Base-by-base conservation (phyloP, 2,113 vertebrate genomes). In the Eublepharis macularius region DNA sequence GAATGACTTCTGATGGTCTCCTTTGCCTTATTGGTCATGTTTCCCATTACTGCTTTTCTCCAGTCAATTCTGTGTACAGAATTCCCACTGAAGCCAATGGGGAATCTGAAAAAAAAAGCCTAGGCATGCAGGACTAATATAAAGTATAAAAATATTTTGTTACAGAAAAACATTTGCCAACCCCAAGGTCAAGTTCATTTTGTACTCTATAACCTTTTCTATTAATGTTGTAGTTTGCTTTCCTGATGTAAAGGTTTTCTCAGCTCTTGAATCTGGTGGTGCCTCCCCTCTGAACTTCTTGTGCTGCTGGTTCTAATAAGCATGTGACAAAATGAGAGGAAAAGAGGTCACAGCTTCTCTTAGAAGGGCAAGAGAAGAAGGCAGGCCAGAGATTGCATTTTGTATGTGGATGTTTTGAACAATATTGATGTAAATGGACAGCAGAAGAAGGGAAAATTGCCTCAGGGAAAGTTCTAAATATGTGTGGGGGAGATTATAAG, bases 301-400 rank as follows among this genome's bases (percentile, higher is more conserved):
- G 72, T 81, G 41, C 90, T 90, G 51, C 88, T 93, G 63, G 78
- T 84, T 91, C 83, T 90, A 92, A 80, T 93, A 90, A 91, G 89
- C 87, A 74, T 82, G 78, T 84, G 82, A 76, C 87, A 90, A 92
- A 86, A 54, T 89, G 81, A 76, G 32, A 88, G 73, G 80, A 86
- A 91, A 87, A 49, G 78, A 90, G 89, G 86, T 92, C 85, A 92
- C 4, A 24, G 2, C 45, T 79, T 41, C n/a, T 89, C 36, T 87
- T 66, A 68, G 69, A 88, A 85, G 91, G 76, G 29, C 26, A 69
- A 39, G 32, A 29, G 57, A 88, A 68, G 4, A 84, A 82, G 60
- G 77, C 72, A 77, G 32, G 8, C 26, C 6, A 36, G 43, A 19
- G 54, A 86, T 89, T 87, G 69, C 10, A 1, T 85, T 73, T 80